A percentile compares a stretch with the other conserved stretches of the same genome.
Conservation (phyloP, 2,888 invertebrate species). For the Leptinotarsa haldemani region DNA sequence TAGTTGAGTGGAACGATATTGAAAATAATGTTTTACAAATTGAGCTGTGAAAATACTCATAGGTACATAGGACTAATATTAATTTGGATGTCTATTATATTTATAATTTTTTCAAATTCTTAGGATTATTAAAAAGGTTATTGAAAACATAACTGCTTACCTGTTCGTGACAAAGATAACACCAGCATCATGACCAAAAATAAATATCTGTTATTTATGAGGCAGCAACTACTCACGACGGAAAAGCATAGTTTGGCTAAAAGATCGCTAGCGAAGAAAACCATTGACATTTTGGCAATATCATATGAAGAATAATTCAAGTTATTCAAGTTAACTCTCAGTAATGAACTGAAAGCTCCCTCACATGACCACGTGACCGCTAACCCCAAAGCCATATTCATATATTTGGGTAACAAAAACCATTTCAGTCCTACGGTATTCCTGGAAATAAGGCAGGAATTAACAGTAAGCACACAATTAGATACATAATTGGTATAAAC, state of each 20-base stretch:
- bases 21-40: no score
- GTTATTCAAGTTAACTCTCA: conserved; percentile 74
- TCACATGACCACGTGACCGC: conserved; percentile 77
- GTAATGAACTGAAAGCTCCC: conserved; percentile 76
- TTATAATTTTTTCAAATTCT: no score
- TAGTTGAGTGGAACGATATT: no score
- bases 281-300: conserved; percentile 76
- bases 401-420: conserved; percentile 66
- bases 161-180: conserved; percentile 76
- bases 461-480: no score
- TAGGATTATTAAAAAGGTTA: no score
- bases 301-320: conserved; percentile 71
- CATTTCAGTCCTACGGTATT: no score
- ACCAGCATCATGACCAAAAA: conserved; percentile 76
- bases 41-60: no score
- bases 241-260: conserved; percentile 74
- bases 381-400: conserved; percentile 78
- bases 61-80: no score
- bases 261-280: conserved; percentile 77
- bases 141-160: conserved; percentile 64
- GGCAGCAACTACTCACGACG: conserved; percentile 71
- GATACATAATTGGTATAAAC: no score
- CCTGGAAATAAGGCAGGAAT: no score
- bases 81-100: no score
- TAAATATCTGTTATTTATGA: conserved; percentile 73